Base-by-base conservation (phyloP, 2,888 invertebrate species). In the Agrenia bidenticulata region DNA sequence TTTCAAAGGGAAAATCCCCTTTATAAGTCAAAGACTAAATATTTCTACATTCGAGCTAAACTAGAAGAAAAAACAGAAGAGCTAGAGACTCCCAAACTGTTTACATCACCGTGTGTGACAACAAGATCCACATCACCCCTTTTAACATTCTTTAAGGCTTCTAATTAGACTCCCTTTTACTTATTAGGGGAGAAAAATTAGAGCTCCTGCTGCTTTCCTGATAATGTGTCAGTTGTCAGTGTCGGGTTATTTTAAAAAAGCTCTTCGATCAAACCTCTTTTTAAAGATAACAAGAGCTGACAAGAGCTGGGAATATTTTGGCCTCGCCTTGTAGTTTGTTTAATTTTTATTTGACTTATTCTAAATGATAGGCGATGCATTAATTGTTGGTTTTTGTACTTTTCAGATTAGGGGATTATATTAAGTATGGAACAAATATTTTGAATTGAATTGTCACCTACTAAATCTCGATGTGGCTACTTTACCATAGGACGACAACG, bases 161-260 rank as follows among this genome's bases (percentile, higher is more conserved):
- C 45, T 45, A 45, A 45, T 45, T 45, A 45, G 45, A n/a, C 45
- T 45, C 15, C 45, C 45, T 45, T 15, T 5, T 45, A 17, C 45
- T 45, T 45, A 19, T 45, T 45, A 45, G 19, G 45, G 19, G 45
- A 45, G 45, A 45, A 45, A 45, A 45, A 45, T 45, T 45, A 45
- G 45, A 19, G n/a, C 45, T 45, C n/a, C 9, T n/a, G n/a, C n/a
- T n/a, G n/a, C n/a, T n/a, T n/a, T 15, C 19, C 2, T 45, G 19
- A 19, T 45, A n/a, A 45, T 45, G n/a, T 45, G 45, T 45, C 45
- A 45, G 45, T 45, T 45, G 45, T 45, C 45, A 45, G 5, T 19
- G 15, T 45, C 45, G 15, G 19, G 5, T 45, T 45, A 39, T 39
- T 15, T 39, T 39, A 39, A 11, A 39, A n/a, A n/a, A n/a, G 32